Evolutionary conservation across 2,113 vertebrate species (phyloP).

Genomic region (Lepidothrix coronata): DNA sequence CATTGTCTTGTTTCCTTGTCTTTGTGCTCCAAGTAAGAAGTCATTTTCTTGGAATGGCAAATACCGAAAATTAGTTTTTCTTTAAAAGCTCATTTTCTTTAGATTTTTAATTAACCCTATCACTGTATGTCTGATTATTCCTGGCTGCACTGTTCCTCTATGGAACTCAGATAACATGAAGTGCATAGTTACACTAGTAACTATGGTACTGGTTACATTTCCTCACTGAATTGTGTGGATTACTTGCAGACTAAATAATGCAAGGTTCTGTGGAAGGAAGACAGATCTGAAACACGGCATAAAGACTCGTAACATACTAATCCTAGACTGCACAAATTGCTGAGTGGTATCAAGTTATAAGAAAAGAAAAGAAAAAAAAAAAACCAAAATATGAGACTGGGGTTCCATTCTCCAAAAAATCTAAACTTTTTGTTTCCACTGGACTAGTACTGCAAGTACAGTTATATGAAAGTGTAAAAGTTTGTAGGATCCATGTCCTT

Average conservation of each 20-base stretch:
- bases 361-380: neutral
- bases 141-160: neutral
- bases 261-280: neutral
- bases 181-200: neutral
- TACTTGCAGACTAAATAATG: neutral
- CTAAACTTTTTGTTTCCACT: neutral
- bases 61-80: neutral
- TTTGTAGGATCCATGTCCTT: neutral
- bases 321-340: neutral
- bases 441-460: neutral
- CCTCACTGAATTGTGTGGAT: neutral
- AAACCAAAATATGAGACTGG: neutral
- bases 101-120: slow-evolving; percentile 11
- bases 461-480: neutral
- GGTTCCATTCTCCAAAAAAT: neutral
- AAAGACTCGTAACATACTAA: neutral
- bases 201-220: neutral
- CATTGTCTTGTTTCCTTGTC: neutral
- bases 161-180: neutral
- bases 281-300: neutral
- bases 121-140: neutral
- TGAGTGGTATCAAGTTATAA: neutral
- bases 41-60: neutral
- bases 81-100: neutral
- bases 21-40: neutral